A percentile compares a stretch with the other conserved stretches of the same genome.
These are phyloP conservation scores for Hoplostethus atlanticus DNA, from an alignment of 2,797 vertebrate genomes.

Conservation along the genomic window DNA sequence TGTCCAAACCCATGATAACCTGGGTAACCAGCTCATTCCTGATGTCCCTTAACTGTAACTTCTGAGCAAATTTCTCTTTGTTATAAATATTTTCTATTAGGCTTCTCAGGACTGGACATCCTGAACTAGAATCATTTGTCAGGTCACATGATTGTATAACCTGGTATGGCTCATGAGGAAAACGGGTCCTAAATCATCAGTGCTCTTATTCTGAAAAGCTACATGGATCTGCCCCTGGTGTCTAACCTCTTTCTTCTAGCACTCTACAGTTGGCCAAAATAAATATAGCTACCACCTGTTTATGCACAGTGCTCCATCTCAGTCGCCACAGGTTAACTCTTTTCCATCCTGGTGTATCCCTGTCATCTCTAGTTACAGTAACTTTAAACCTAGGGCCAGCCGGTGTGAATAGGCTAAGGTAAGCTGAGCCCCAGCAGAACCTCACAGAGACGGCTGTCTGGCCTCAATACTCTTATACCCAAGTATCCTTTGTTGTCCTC, in stretches of 20 bases:
- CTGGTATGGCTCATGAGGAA: too few species aligned
- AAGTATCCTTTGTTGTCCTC: not conserved
- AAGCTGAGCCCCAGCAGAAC: conserved; percentile 55
- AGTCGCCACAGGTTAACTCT: conserved; percentile 35
- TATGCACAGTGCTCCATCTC: not conserved
- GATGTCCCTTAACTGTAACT: not conserved
- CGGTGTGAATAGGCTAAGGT: conserved; percentile 43
- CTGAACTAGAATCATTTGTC: not conserved
- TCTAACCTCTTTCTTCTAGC: not conserved
- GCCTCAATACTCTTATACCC: conserved; percentile 6
- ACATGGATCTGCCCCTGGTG: not conserved
- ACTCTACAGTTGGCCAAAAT: conserved; percentile 6
- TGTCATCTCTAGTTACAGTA: conserved; percentile 70
- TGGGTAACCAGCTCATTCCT: not conserved
- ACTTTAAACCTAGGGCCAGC: conserved; percentile 45
- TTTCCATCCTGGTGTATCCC: conserved; percentile 46
- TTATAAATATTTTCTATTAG: not conserved
- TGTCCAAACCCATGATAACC: not conserved
- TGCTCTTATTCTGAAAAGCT: not conserved
- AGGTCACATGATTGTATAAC: not conserved
- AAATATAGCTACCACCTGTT: not conserved
- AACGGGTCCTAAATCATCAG: not conserved
- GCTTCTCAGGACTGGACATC: not conserved
- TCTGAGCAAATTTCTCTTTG: not conserved
- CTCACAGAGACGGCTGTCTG: conserved; percentile 30